These are phyloP conservation scores for Anthonomus grandis DNA, from an alignment of 1,140 invertebrate species.

Conservation along the genomic window DNA sequence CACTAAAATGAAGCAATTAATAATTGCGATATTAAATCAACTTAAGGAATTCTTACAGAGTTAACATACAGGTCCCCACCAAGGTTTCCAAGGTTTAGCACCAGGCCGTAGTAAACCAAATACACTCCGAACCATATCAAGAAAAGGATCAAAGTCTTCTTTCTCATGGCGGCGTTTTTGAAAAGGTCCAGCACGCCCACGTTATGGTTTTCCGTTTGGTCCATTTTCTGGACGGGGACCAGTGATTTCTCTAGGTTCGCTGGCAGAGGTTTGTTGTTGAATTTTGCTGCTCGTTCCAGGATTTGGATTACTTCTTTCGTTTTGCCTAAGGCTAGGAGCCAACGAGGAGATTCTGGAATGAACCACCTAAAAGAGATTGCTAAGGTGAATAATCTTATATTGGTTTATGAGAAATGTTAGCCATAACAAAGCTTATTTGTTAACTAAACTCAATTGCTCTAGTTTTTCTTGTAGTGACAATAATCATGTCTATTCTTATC, in stretches of 20 bases:
- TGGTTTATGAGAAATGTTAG: no score
- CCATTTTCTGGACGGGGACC: slow-evolving; percentile 43
- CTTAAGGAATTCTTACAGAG: slow-evolving; percentile 52
- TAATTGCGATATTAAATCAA: not conserved
- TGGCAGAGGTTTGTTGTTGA: slow-evolving; percentile 59
- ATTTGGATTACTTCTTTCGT: slow-evolving; percentile 66
- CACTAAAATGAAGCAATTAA: slow-evolving; percentile 39
- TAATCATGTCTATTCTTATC: no score
- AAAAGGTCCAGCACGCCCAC: slow-evolving; percentile 61
- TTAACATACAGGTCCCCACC: slow-evolving; percentile 68
- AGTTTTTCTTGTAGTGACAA: no score
- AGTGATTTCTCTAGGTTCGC: slow-evolving; percentile 62
- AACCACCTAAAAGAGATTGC: slow-evolving; percentile 69
- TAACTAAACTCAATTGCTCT: no score
- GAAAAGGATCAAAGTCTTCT: slow-evolving; percentile 63
- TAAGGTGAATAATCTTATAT: no score
- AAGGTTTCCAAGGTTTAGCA: slow-evolving; percentile 67
- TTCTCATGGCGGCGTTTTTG: slow-evolving; percentile 57
- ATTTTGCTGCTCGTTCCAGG: slow-evolving; percentile 64
- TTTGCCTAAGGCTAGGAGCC: slow-evolving; percentile 73
- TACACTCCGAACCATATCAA: slow-evolving; percentile 71
- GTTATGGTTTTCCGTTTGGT: slow-evolving; percentile 44
- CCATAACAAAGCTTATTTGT: no score
- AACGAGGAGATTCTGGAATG: slow-evolving; percentile 80
- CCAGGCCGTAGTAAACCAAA: slow-evolving; percentile 68